Evolutionary conservation across 2,888 invertebrate genomes (phyloP).

Genomic region (Cantharis rufa): DNA sequence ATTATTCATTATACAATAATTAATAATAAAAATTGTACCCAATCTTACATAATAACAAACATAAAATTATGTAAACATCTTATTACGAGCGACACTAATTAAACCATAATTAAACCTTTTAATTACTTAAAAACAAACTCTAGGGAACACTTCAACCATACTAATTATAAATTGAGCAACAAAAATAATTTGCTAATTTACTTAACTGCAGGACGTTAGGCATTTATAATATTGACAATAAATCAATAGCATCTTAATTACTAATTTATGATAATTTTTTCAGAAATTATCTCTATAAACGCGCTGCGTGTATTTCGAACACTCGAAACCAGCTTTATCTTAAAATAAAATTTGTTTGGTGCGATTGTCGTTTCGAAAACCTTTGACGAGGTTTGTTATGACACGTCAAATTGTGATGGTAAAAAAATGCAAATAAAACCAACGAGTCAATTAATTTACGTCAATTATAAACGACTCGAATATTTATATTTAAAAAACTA

Average conservation of each 20-base stretch:
- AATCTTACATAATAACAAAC: not conserved
- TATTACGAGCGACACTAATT: not conserved
- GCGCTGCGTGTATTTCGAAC: not conserved
- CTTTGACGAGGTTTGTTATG: not conserved
- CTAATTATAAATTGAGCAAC: not conserved
- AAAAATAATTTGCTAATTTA: not conserved
- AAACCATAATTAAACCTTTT: not conserved
- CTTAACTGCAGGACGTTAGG: not conserved
- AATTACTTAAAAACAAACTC: not conserved
- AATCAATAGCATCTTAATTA: not conserved
- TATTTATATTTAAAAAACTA: not conserved
- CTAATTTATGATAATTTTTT: not conserved
- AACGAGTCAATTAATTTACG: not conserved
- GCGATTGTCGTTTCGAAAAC: not conserved
- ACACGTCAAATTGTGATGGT: not conserved
- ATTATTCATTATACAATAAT: not conserved
- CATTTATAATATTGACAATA: not conserved
- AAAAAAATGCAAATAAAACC: not conserved
- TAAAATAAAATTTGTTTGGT: not conserved
- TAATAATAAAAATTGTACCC: not conserved
- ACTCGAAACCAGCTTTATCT: not conserved
- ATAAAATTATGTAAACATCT: not conserved
- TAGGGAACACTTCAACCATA: not conserved
- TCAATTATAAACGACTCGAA: not conserved
- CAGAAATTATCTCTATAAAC: not conserved